Evolutionary conservation across 2,113 vertebrate species (phyloP).

Genomic region (Lamprotornis superbus): DNA sequence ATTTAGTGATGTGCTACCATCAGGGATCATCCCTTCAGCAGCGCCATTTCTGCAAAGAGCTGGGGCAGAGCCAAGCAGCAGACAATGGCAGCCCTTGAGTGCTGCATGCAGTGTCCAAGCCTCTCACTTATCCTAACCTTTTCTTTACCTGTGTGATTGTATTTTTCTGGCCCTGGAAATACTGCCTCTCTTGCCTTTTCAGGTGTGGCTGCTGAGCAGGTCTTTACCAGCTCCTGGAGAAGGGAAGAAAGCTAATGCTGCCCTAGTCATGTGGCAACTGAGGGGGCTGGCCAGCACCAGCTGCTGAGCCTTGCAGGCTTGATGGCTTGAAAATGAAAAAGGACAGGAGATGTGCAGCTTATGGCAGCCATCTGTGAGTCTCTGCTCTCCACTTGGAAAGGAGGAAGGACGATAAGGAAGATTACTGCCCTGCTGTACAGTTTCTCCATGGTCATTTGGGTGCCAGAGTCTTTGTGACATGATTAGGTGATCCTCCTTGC

Average conservation of each 20-base stretch:
- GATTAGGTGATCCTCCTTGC: not conserved
- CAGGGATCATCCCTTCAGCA: not conserved
- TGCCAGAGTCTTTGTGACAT: not conserved
- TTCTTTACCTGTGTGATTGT: not conserved
- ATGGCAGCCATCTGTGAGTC: not conserved
- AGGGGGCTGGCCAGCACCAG: not conserved
- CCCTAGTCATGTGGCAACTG: not conserved
- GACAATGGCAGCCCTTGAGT: not conserved
- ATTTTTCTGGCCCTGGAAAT: not conserved
- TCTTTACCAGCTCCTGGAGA: not conserved
- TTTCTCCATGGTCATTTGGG: fast-evolving
- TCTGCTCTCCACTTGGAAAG: not conserved
- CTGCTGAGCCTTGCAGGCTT: not conserved
- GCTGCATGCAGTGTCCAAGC: not conserved
- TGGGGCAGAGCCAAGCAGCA: not conserved
- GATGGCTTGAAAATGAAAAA: not conserved
- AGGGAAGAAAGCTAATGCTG: not conserved
- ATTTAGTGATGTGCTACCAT: not conserved
- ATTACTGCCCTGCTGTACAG: not conserved
- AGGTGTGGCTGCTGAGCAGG: not conserved
- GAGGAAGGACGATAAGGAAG: not conserved
- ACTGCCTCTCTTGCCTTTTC: not conserved
- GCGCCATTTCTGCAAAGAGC: not conserved
- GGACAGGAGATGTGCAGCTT: not conserved
- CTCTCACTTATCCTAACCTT: not conserved